Evolutionary conservation across 2,797 vertebrate species (phyloP), one percentile per base, ranked within the genome.

Genomic region (Cossypha polioptera): DNA sequence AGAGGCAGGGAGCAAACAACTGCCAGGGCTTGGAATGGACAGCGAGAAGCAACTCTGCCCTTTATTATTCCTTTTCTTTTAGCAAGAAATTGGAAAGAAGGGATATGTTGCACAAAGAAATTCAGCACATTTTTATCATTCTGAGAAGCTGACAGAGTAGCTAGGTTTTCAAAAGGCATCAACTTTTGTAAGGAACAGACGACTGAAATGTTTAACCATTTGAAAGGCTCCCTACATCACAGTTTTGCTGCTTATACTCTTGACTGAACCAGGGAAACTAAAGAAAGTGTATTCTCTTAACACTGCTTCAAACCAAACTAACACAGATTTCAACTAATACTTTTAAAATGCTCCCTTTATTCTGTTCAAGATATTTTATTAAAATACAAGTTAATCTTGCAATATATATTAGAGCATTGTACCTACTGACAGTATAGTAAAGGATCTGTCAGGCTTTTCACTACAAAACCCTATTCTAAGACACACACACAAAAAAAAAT

Each of bases 371-470:
- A 67, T 71, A 47, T 15, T 89, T 94, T 61, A 86, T 88, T 94
- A 88, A 96, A 95, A 80, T 82, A 87, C 14, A 38, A 94, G 71
- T 86, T 92, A 94, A 92, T 94, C 79, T 91, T 12, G n/a, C 48
- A 42, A 48, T 63, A 21, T 55, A 62, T 92, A 87, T 95, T 95
- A 92, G 26, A 88, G 54, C n/a, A 91, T 77, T 88, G 78, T 92
- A 91, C 77, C 59, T 57, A 76, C 63, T 75, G 86, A 90, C 58
- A 80, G 62, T 73, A 86, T 40, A 94, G 87, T 57, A 95, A 96
- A 95, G 86, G 83, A 95, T 94, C 92, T 93, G 77, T 94, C 91
- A 94, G 43, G 68, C 57, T 95, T 87, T 88, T 92, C 59, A 88
- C 84, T 76, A 95, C 63, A 76, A 95, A 95, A 72, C 38, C 76